phyloP scores from a whole-genome alignment of 2,888 invertebrate genomes.

The Drosophila barbarae region DNA sequence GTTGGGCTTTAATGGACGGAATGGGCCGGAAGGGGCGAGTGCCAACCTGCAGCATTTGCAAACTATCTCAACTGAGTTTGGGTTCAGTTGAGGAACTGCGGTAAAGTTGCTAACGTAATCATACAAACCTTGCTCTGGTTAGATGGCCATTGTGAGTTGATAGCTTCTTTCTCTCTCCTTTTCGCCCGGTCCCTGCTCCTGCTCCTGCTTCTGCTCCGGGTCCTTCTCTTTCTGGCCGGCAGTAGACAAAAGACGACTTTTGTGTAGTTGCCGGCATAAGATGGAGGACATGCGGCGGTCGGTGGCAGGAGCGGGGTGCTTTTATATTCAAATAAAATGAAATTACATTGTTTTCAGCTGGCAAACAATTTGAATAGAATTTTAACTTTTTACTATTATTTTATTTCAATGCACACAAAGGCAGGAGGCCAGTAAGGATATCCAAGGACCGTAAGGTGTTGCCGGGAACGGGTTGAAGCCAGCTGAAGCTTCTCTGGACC shows the following conservation, averaged over 20 bases:
- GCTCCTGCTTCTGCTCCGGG: slow-evolving; percentile 14
- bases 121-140: slow-evolving; percentile 65
- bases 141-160: slow-evolving; percentile 29
- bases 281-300: slow-evolving; percentile 60
- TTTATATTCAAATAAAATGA: slow-evolving; percentile 77
- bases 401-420: slow-evolving; percentile 72
- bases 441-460: slow-evolving; percentile 50
- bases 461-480: slow-evolving; percentile 29
- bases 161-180: slow-evolving; percentile 23
- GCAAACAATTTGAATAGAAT: slow-evolving; percentile 77
- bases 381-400: slow-evolving; percentile 78
- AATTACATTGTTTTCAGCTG: slow-evolving; percentile 77
- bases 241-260: slow-evolving; percentile 71
- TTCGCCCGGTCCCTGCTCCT: slow-evolving; percentile 5
- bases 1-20: not conserved
- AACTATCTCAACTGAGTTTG: slow-evolving; percentile 72
- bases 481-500: slow-evolving; percentile 47
- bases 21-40: not conserved
- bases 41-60: slow-evolving; percentile 58
- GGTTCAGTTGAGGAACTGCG: slow-evolving; percentile 71
- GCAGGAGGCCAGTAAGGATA: slow-evolving; percentile 48
- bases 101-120: slow-evolving; percentile 74
- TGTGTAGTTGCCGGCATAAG: slow-evolving; percentile 67
- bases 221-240: slow-evolving; percentile 41
- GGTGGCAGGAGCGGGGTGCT: slow-evolving; percentile 49